Evolutionary conservation across 2,113 vertebrate genomes (phyloP).

Genomic region (Gambusia holbrooki): DNA sequence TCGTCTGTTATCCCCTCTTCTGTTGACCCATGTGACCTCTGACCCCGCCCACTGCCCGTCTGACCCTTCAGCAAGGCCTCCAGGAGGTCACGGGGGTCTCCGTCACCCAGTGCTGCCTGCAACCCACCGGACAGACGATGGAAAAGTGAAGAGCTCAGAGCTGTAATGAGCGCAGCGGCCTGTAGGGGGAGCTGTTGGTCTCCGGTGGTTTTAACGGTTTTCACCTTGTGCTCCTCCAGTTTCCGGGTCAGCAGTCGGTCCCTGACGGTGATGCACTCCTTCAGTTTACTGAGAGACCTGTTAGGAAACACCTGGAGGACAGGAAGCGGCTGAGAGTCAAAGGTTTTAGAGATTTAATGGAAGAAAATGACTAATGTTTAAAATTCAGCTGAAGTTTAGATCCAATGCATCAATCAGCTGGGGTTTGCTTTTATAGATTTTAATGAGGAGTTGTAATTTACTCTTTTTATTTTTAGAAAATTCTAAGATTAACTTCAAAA

Average conservation of each 20-base stretch:
- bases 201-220: not conserved
- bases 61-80: conserved; percentile 79
- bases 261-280: conserved; percentile 72
- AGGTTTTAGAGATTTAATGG: no score
- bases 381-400: not conserved
- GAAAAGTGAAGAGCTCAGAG: not conserved
- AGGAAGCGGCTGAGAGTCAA: not conserved
- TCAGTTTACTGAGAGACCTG: conserved; percentile 69
- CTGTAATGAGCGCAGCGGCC: not conserved
- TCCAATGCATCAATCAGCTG: not conserved
- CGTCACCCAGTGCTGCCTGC: conserved; percentile 63
- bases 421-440: not conserved
- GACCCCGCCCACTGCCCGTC: conserved; percentile 2
- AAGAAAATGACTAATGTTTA: not conserved
- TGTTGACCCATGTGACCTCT: not conserved
- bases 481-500: no score
- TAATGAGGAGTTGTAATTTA: no score
- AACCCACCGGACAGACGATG: not conserved
- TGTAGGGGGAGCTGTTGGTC: conserved; percentile 7
- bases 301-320: conserved; percentile 64
- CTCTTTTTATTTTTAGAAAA: no score
- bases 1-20: conserved; percentile 73
- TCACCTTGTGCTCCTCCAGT: conserved; percentile 82
- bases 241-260: conserved; percentile 75
- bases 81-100: conserved; percentile 78